Conservation (phyloP, 1,140 invertebrate genomes). For the Bilobella aurantiaca region DNA sequence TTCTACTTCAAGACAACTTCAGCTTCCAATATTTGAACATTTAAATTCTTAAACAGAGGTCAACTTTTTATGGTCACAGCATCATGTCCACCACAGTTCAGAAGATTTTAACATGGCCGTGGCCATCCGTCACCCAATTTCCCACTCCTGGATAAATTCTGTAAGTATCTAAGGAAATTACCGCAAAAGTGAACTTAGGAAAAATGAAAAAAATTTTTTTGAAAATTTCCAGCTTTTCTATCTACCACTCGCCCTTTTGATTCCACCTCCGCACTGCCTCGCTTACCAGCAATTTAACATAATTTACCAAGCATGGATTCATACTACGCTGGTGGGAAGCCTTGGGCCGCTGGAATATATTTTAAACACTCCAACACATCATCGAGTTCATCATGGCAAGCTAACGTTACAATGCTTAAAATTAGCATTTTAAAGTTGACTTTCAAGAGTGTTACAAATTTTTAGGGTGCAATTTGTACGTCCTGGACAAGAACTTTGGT, state of each 20-base stretch:
- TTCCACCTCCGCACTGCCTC: constrained; percentile 71
- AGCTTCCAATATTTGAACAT: neutral
- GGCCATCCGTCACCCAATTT: constrained; percentile 58
- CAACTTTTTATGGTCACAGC: constrained; percentile 84
- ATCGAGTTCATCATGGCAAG: constrained; percentile 73
- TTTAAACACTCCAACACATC: constrained; percentile 78
- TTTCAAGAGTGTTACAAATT: neutral
- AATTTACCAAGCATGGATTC: constrained; percentile 85
- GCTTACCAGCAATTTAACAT: constrained; percentile 77
- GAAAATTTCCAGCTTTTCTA: constrained; percentile 63
- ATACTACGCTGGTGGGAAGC: constrained; percentile 65
- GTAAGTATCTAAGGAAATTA: constrained; percentile 21
- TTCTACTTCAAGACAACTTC: neutral
- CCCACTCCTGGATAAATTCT: constrained; percentile 28
- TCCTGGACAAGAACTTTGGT: constrained; percentile 69
- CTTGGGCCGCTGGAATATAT: constrained; percentile 73
- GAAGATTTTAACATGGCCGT: constrained; percentile 89
- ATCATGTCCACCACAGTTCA: constrained; percentile 91
- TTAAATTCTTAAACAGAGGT: constrained; percentile 50
- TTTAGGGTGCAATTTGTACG: constrained; percentile 23
- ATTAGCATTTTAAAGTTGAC: neutral
- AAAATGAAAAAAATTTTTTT: neutral
- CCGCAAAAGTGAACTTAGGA: neutral
- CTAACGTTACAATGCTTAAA: neutral
- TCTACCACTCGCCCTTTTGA: constrained; percentile 65